Evolutionary conservation across 1,140 invertebrate genomes (phyloP), one percentile per base, ranked within the genome.

Genomic region (Apolygus lucorum): DNA sequence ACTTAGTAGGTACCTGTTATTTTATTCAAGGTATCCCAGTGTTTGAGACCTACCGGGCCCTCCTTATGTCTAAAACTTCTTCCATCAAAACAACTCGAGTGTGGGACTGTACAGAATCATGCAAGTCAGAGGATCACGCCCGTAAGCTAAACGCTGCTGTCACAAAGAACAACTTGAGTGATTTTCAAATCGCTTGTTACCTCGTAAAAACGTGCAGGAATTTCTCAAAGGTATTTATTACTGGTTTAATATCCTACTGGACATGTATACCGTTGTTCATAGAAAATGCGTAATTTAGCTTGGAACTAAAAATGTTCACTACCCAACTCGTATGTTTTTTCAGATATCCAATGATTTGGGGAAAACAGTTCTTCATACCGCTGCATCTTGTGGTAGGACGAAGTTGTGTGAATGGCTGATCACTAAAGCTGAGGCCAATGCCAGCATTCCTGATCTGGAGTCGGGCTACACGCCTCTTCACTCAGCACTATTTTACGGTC

Each of bases 381-480:
- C 88, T 59, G 85, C 87, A 11, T 85, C 87, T 0, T 84, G 85
- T 76, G 89, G 89, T 1, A 82, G 86, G 70, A 74, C 76, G 49
- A 76, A 82, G 63, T 78, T 90, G 21, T 82, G 88, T 68, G 81
- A 86, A 74, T 91, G 89, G 89, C 77, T 92, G 1, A 71, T 88
- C 1, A 75, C 78, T 66, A 81, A 83, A 54, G 84, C 83, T 49
- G 79, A 85, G 65, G 81, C 82, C 1, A 83, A 86, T 74, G 74
- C 87, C 1, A 86, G 88, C 78, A 78, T 78, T 0, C 83, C 83
- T 72, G 89, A 91, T 77, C 71, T 76, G 0, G 89, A 90, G 77
- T 90, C 88, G 24, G 87, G 87, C 0, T 90, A 88, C 78, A 90
- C 89, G 17, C 81, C 89, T 0, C 77, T 91, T 21, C 90, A 92